Base-by-base conservation (phyloP, 2,797 vertebrate species). In the Sparidentex hasta region DNA sequence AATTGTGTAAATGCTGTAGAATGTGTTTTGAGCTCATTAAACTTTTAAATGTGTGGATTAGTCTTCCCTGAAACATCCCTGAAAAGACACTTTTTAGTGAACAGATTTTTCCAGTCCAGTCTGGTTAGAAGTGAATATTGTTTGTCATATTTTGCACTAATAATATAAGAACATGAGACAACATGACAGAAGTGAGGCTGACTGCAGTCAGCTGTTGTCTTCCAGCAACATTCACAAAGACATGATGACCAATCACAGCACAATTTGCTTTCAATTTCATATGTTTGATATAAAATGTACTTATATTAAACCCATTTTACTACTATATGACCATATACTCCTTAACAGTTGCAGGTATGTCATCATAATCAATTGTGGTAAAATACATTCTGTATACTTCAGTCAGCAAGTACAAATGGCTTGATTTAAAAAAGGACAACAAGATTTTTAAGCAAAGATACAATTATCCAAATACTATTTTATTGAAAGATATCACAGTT, bases 1-100 rank as follows among this genome's bases (percentile, higher is more conserved):
- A 17, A 76, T 69, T 41, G 18, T 56, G 52, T 71, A 13, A 58
- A 44, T 47, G 21, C 77, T 67, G 67, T 62, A 76, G 50, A 48
- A 29, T 48, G 18, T 52, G 43, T 50, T 72, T 71, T 58, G 51
- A 71, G 29, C n/a, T 7, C 23, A 29, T 77, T 67, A 67, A 78
- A 25, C 27, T 54, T 57, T 52, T 58, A 41, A 69, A 76, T 68
- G 21, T 29, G 21, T 65, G 11, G 18, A 18, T 67, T 29, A 59
- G 13, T 50, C 38, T 23, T 47, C 57, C 17, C 47, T 52, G 41
- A 38, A 64, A 58, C 38, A 50, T 67, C n/a, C n/a, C 33, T 5
- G 9, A 27, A 54, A 54, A 41, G 3, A 43, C 8, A 41, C 2
- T 11, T 66, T 66, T 29, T 17, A 1, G n/a, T 38, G 27, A 63